phyloP scores from a whole-genome alignment of 2,113 vertebrate species.

The Takifugu bimaculatus region DNA sequence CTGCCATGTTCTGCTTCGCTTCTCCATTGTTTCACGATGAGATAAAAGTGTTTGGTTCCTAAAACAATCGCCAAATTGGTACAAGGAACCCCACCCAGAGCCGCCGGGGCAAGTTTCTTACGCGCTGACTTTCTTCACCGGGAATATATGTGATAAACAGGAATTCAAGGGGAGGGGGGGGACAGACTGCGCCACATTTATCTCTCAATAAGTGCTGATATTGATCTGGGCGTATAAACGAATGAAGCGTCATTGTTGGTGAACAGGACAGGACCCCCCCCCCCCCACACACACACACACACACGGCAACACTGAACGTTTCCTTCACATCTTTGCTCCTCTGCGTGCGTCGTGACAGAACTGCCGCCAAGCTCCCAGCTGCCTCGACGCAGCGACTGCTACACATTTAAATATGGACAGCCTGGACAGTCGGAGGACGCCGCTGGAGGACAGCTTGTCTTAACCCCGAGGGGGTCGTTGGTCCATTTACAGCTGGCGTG shows the following conservation, averaged over 20 bases:
- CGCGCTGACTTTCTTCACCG: no score
- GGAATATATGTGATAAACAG: no score
- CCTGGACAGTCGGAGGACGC: not conserved
- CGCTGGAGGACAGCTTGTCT: not conserved
- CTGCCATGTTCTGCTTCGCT: not conserved
- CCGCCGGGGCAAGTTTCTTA: no score
- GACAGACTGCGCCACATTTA: no score
- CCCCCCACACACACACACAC: constrained; percentile 26
- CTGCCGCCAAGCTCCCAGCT: no score
- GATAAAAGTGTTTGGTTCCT: not conserved
- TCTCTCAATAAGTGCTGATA: no score
- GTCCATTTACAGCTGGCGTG: not conserved
- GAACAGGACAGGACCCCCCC: constrained; percentile 67
- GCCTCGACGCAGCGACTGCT: no score
- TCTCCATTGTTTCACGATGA: not conserved
- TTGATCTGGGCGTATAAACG: no score
- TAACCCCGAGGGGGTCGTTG: not conserved
- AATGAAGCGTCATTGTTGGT: constrained; percentile 28
- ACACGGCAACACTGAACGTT: not conserved
- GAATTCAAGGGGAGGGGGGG: no score
- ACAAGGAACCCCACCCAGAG: no score
- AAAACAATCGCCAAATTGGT: no score
- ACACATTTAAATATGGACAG: no score
- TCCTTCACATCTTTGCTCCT: constrained; percentile 8
- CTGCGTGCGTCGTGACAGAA: constrained; percentile 1